phyloP scores from a whole-genome alignment of 2,888 invertebrate genomes.

The Microctonus aethiopoides region DNA sequence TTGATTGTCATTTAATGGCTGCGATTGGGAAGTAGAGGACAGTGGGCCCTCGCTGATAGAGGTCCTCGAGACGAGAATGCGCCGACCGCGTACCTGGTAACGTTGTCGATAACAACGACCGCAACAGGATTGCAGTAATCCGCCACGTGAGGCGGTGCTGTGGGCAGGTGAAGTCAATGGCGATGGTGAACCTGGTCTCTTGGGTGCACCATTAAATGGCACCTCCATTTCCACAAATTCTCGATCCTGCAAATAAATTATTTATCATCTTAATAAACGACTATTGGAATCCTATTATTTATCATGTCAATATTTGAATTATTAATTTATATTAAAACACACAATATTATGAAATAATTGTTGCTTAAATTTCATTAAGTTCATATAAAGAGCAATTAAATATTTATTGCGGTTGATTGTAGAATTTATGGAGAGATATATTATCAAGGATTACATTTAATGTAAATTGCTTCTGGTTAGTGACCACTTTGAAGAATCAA shows the following conservation, averaged over 20 bases:
- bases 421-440: not conserved
- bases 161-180: constrained; percentile 89
- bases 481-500: not conserved
- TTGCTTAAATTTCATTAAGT: too few relatives aligned
- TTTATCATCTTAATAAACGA: not conserved
- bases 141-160: constrained; percentile 79
- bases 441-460: not conserved
- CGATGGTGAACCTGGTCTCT: constrained; percentile 89
- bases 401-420: too few relatives aligned
- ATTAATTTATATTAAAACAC: too few relatives aligned
- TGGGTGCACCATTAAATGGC: constrained; percentile 93
- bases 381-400: too few relatives aligned
- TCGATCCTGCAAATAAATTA: constrained; percentile 77
- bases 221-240: constrained; percentile 97
- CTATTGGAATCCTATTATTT: too few relatives aligned
- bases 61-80: constrained; percentile 63
- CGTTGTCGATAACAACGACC: constrained; percentile 86
- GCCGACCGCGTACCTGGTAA: constrained; percentile 80
- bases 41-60: constrained; percentile 64
- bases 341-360: too few relatives aligned
- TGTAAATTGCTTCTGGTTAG: not conserved
- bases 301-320: too few relatives aligned
- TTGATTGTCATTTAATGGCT: constrained; percentile 41
- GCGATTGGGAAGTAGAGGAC: constrained; percentile 60
- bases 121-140: constrained; percentile 84